A percentile compares a stretch with the other conserved stretches of the same genome.
phyloP scores from a whole-genome alignment of 2,888 invertebrate species.

The Napeogenes sylphis region DNA sequence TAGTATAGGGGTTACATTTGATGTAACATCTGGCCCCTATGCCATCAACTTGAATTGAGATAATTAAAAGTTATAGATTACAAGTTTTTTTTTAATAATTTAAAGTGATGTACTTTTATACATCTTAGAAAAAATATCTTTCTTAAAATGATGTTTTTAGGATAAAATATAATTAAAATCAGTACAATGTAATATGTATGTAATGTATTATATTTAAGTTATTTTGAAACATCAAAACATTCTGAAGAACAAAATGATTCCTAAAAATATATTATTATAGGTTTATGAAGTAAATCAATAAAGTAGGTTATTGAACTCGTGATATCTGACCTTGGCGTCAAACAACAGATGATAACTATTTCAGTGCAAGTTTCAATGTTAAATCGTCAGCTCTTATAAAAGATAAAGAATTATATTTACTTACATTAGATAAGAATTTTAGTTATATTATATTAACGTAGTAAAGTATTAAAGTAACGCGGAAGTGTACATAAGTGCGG shows the following conservation, averaged over 20 bases:
- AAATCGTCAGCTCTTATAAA: neutral
- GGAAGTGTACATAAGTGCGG: conserved; percentile 51
- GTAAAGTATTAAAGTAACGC: conserved; percentile 33
- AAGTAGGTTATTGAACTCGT: conserved; percentile 15
- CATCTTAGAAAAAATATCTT: too few relatives aligned
- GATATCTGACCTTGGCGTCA: conserved; percentile 20
- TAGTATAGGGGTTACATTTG: conserved; percentile 7
- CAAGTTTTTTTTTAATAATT: too few relatives aligned
- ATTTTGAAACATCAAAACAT: too few relatives aligned
- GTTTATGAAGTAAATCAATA: conserved; percentile 15
- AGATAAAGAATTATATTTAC: neutral
- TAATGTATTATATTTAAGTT: too few relatives aligned
- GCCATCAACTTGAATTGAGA: conserved; percentile 20
- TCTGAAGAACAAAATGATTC: too few relatives aligned
- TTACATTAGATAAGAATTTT: conserved; percentile 14
- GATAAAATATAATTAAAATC: too few relatives aligned
- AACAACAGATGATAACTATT: conserved; percentile 14
- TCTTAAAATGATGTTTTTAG: too few relatives aligned
- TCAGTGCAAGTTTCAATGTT: conserved; percentile 5
- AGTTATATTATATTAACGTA: too few relatives aligned
- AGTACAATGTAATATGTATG: too few relatives aligned
- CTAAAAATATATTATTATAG: conserved; percentile 3
- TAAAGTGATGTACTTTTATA: too few relatives aligned
- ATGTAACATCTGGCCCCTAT: conserved; percentile 12
- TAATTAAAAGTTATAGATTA: conserved; percentile 16